Evolutionary conservation across 2,888 invertebrate genomes (phyloP).

Genomic region (Calliopum simillimum): DNA sequence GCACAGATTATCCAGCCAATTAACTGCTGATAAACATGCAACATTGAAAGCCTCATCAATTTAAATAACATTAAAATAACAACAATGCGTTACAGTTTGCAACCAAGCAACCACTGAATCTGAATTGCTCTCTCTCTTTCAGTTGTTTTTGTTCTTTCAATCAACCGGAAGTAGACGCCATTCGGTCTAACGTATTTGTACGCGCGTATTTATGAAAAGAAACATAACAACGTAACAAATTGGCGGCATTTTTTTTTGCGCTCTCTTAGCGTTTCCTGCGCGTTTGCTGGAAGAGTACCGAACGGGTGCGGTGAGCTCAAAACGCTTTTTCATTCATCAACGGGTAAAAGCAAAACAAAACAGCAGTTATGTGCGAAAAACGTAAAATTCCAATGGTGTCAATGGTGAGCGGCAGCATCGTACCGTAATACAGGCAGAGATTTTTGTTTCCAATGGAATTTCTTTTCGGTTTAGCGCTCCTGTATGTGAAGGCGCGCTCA

Average conservation of each 20-base stretch:
- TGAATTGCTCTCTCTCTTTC: not conserved
- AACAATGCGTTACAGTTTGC: not conserved
- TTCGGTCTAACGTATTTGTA: constrained; percentile 36
- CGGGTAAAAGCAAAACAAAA: constrained; percentile 22
- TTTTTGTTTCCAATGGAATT: not conserved
- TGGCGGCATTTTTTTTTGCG: constrained; percentile 34
- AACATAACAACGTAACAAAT: constrained; percentile 33
- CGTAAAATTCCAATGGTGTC: constrained; percentile 44
- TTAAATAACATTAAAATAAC: not conserved
- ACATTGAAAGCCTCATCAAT: not conserved
- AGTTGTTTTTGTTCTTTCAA: not conserved
- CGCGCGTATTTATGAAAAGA: too few species aligned
- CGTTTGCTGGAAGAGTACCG: too few species aligned
- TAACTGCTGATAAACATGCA: constrained; percentile 12
- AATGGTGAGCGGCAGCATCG: constrained; percentile 6
- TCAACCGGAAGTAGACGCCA: constrained; percentile 42
- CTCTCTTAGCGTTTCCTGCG: not conserved
- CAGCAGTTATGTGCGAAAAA: not conserved
- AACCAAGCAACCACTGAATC: not conserved
- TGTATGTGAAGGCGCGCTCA: not conserved
- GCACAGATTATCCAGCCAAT: constrained; percentile 9
- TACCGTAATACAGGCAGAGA: not conserved
- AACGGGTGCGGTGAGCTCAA: constrained; percentile 13
- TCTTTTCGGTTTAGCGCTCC: not conserved
- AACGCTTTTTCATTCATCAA: constrained; percentile 40